phyloP scores from a whole-genome alignment of 2,113 vertebrate species.

The Zosterops lateralis region DNA sequence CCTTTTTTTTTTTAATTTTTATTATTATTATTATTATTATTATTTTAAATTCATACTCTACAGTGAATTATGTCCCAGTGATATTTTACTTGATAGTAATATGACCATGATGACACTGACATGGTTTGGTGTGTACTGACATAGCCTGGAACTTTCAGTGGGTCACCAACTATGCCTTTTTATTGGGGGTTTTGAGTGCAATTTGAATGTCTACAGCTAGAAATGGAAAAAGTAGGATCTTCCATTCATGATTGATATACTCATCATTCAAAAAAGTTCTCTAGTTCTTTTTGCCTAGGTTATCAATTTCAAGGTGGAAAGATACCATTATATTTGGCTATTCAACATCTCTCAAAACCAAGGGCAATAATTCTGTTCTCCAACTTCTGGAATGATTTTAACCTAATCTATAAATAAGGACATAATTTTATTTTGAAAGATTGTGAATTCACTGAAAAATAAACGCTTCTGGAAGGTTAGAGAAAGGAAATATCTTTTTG shows the following conservation, averaged over 20 bases:
- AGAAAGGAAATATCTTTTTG: background rate
- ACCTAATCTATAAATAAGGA: background rate
- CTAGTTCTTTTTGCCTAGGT: background rate
- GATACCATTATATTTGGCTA: background rate
- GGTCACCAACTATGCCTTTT: background rate
- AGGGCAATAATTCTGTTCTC: background rate
- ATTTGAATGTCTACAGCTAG: background rate
- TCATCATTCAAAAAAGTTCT: background rate
- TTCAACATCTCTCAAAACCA: background rate
- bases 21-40: no score
- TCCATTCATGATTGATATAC: background rate
- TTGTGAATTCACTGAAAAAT: background rate
- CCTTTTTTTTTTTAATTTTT: background rate
- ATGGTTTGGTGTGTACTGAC: background rate
- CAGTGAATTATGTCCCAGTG: background rate
- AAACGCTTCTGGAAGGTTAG: background rate
- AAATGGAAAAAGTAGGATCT: background rate
- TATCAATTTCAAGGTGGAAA: background rate
- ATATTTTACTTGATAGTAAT: background rate
- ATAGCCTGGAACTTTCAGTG: background rate
- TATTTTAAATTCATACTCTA: background rate
- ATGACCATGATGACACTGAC: background rate
- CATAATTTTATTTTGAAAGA: background rate
- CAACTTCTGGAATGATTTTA: background rate
- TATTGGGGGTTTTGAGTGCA: background rate